Percentiles rank a stretch among this genome's conserved stretches.
phyloP scores from a whole-genome alignment of 2,113 vertebrate species.

The Trematomus loennbergii region DNA sequence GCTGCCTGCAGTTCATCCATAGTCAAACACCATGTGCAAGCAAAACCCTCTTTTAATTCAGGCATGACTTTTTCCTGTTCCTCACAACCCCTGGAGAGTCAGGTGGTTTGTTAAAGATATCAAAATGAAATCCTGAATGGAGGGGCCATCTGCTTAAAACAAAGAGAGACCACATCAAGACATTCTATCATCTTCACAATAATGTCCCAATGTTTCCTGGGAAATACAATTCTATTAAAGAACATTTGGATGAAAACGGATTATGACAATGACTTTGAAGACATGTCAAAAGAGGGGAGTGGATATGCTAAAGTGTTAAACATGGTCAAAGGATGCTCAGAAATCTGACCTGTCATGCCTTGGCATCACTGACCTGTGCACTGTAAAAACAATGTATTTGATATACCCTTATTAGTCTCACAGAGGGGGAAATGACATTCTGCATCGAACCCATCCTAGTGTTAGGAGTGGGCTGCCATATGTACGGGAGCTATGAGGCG shows the following conservation, averaged over 20 bases:
- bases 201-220: constrained; percentile 7
- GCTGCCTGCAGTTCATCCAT: constrained; percentile 32
- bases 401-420: too few relatives aligned
- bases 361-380: background rate
- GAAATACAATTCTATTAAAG: background rate
- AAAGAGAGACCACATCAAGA: background rate
- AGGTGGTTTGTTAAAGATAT: constrained; percentile 64
- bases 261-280: background rate
- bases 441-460: too few relatives aligned
- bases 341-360: too few relatives aligned
- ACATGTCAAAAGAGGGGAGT: background rate
- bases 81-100: constrained; percentile 31
- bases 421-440: too few relatives aligned
- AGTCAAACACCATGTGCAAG: constrained; percentile 12
- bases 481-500: too few relatives aligned
- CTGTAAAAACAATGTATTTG: too few relatives aligned
- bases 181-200: background rate
- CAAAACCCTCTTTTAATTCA: constrained; percentile 17
- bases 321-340: background rate
- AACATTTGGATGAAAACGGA: constrained; percentile 2
- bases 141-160: constrained; percentile 35
- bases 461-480: too few relatives aligned
- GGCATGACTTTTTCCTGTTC: constrained; percentile 48
- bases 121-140: constrained; percentile 33
- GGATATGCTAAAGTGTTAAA: background rate